Base-by-base conservation (phyloP, 2,797 vertebrate genomes). In the Morus bassanus region DNA sequence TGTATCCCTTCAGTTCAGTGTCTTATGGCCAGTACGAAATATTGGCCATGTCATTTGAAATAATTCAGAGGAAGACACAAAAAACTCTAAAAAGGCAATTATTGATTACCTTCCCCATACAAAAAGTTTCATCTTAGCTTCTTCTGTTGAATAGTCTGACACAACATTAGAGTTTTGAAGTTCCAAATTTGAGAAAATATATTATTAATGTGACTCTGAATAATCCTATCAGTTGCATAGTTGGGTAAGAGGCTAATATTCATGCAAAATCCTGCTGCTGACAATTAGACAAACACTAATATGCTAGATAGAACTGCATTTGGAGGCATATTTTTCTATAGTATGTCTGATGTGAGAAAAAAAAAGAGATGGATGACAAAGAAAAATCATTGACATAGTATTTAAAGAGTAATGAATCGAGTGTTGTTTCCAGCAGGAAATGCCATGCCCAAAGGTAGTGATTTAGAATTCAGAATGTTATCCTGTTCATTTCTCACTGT, bases 401-500 rank as follows among this genome's bases (percentile, higher is more conserved):
- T 82, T 89, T 92, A 72, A 85, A 91, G 61, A 79, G 14, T 54
- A 93, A 89, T 22, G 25, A 91, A 91, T 70, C 0, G 3, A 85
- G 43, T 33, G 56, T 17, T 82, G 24, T 67, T 91, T 82, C 51
- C 53, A 79, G 51, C 12, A 93, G 45, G 67, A 89, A 93, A 82
- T 57, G 30, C 19, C 33, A 27, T 59, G 35, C 17, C 72, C 78
- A 91, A 67, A 93, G 51, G 45, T 70, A 91, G 16, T 45, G 22
- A 83, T 85, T 94, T 94, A 67, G 43, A 94, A 97, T 87, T 92
- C 64, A 90, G 43, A 77, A 64, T 64, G 35, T 54, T 93, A 61
- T 35, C 51, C 45, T 70, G 28, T 43, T 85, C 8, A 61, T 69
- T 82, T 69, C 54, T 91, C 39, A 76, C 35, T 53, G 35, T 87